phyloP scores from a whole-genome alignment of 1,140 invertebrate species.

The Drosophila erecta region DNA sequence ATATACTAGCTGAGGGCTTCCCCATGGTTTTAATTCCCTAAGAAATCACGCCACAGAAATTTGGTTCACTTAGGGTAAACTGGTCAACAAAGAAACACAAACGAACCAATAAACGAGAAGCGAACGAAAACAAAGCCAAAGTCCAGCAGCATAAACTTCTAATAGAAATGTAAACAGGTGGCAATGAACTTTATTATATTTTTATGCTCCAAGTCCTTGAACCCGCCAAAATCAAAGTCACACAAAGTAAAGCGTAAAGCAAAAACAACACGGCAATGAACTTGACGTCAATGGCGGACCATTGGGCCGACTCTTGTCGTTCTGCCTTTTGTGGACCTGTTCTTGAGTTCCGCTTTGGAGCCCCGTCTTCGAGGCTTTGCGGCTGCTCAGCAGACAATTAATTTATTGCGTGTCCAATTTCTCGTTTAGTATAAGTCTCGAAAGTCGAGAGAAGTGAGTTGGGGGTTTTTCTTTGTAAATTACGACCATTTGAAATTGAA shows the following conservation, averaged over 20 bases:
- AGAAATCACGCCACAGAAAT: slow-evolving; percentile 43
- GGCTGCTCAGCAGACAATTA: slow-evolving; percentile 52
- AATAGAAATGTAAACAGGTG: slow-evolving; percentile 75
- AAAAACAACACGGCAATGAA: slow-evolving; percentile 45
- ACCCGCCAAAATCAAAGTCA: slow-evolving; percentile 60
- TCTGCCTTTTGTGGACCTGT: slow-evolving; percentile 55
- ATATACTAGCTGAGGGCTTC: background rate
- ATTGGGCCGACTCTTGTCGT: slow-evolving; percentile 26
- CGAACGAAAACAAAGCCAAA: slow-evolving; percentile 26
- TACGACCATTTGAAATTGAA: background rate
- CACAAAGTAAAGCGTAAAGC: slow-evolving; percentile 19
- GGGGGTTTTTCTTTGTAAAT: background rate
- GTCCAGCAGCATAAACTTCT: slow-evolving; percentile 48
- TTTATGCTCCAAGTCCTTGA: slow-evolving; percentile 75
- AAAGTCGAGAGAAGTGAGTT: background rate
- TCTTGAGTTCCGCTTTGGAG: slow-evolving; percentile 50
- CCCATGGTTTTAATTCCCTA: slow-evolving; percentile 9
- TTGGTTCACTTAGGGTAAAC: slow-evolving; percentile 13
- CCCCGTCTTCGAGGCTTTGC: slow-evolving; percentile 34
- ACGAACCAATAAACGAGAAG: background rate
- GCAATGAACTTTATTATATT: slow-evolving; percentile 80
- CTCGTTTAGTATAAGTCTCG: slow-evolving; percentile 5
- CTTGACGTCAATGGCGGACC: slow-evolving; percentile 70
- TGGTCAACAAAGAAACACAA: slow-evolving; percentile 17
- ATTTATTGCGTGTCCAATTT: slow-evolving; percentile 69